These are phyloP conservation scores for Philypnodon macrostomus DNA, from an alignment of 2,797 vertebrate species.

Conservation along the genomic window DNA sequence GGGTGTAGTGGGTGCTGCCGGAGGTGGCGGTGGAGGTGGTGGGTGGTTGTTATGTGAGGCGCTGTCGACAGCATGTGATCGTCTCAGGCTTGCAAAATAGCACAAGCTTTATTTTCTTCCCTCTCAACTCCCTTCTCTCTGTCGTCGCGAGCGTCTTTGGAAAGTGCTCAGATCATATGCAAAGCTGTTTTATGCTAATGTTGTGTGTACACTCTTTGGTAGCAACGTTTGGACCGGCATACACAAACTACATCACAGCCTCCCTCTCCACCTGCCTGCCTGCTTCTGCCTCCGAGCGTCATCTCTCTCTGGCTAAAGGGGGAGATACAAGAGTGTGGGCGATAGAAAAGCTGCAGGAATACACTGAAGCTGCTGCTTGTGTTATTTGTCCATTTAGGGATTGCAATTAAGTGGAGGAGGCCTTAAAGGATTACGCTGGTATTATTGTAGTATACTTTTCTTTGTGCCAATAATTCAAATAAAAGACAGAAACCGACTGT, in stretches of 20 bases:
- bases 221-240: constrained; percentile 33
- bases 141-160: constrained; percentile 45
- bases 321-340: constrained; percentile 8
- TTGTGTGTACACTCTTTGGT: constrained; percentile 53
- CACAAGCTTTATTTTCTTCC: constrained; percentile 51
- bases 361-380: constrained; percentile 4
- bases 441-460: constrained; percentile 2
- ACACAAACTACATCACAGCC: constrained; percentile 60
- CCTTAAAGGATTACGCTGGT: constrained; percentile 8
- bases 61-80: constrained; percentile 52
- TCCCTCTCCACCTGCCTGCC: constrained; percentile 46
- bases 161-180: constrained; percentile 65
- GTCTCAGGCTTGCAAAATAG: constrained; percentile 47
- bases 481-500: constrained; percentile 18
- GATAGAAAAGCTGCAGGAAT: constrained; percentile 1
- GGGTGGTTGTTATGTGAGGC: constrained; percentile 29
- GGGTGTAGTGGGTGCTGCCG: constrained; percentile 1
- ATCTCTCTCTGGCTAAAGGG: constrained; percentile 18
- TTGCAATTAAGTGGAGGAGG: constrained; percentile 1
- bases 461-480: constrained; percentile 5
- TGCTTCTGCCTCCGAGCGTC: constrained; percentile 19
- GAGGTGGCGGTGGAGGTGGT: neutral
- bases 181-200: constrained; percentile 72
- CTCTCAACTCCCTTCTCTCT: constrained; percentile 40
- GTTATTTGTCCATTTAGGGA: constrained; percentile 9